phyloP scores from a whole-genome alignment of 1,140 invertebrate genomes.

The Euborellia annulipes region DNA sequence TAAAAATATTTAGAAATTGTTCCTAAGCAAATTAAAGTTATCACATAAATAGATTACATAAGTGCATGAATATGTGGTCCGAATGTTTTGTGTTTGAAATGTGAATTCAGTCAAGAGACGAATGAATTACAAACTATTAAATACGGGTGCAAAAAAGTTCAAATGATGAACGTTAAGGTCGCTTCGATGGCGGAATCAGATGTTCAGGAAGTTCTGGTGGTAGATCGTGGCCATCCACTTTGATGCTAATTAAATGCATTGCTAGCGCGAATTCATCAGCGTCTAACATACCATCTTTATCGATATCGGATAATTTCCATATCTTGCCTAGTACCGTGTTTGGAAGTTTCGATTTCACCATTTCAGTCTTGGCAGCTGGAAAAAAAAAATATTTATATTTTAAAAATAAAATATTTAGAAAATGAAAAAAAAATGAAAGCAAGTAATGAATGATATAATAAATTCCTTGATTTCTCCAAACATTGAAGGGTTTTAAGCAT shows the following conservation, averaged over 20 bases:
- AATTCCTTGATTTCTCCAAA: no score
- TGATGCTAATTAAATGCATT: slow-evolving; percentile 93
- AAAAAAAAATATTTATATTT: slow-evolving; percentile 21
- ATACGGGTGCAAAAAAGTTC: no score
- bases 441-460: no score
- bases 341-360: slow-evolving; percentile 97
- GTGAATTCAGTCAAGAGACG: no score
- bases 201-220: slow-evolving; percentile 81
- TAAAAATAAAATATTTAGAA: slow-evolving; percentile 7
- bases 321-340: slow-evolving; percentile 95
- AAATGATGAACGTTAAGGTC: slow-evolving; percentile 1
- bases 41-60: no score
- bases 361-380: slow-evolving; percentile 82
- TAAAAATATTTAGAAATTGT: no score
- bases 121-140: no score
- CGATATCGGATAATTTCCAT: slow-evolving; percentile 94
- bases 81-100: no score
- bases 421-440: no score
- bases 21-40: no score
- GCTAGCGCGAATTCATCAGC: slow-evolving; percentile 95
- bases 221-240: slow-evolving; percentile 87
- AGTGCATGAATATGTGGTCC: no score
- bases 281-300: slow-evolving; percentile 92
- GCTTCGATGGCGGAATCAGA: slow-evolving; percentile 84
- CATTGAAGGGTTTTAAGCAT: no score